Base-by-base conservation (phyloP, 2,888 invertebrate species). In the Drosophila aldrichi region DNA sequence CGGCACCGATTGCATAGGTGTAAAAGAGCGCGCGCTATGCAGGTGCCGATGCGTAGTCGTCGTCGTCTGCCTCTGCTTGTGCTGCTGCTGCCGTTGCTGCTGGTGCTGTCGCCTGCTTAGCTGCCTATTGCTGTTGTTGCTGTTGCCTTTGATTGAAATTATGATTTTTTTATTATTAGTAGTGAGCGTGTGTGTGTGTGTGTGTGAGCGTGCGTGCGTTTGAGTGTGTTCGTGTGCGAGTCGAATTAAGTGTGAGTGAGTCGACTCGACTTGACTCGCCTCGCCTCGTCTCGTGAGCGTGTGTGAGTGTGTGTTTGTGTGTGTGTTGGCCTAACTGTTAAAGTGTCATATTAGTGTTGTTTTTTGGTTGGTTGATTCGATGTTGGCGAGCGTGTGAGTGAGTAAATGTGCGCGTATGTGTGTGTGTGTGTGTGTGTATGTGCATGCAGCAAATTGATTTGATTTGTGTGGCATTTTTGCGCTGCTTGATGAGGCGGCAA, bases 321-420 rank as follows among this genome's bases (percentile, higher is more conserved):
- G 57, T 72, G 81, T 86, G 79, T 73, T 71, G 76, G 84, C 79
- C 88, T 84, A 84, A 89, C 84, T 84, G 84, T 84, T 84, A 84
- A 89, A 89, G 89, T 89, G 84, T 84, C 84, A 89, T 89, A 84
- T 84, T 84, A 84, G 84, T 87, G 84, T 84, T 84, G 84, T 84
- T 89, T 84, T 77, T 84, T 89, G 84, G 84, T 84, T 84, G 84
- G 84, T 63, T 84, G 84, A 78, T 78, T 89, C 81, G 65, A 51
- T 58, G 68, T 48, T 63, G 49, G 57, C 69, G 40, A 14, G 49
- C 65, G 46, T 55, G 54, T 57, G 44, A 22, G 44, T 44, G 36
- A 22, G 34, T 16, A 7, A 16, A 38, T 38, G 16, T 16, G 36
- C 8, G n/a, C 40, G 49, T 18, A 25, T 36, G 41, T 32, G 51